These are phyloP conservation scores for Castor canadensis DNA, from an alignment of 2,113 vertebrate genomes.

Conservation along the genomic window DNA sequence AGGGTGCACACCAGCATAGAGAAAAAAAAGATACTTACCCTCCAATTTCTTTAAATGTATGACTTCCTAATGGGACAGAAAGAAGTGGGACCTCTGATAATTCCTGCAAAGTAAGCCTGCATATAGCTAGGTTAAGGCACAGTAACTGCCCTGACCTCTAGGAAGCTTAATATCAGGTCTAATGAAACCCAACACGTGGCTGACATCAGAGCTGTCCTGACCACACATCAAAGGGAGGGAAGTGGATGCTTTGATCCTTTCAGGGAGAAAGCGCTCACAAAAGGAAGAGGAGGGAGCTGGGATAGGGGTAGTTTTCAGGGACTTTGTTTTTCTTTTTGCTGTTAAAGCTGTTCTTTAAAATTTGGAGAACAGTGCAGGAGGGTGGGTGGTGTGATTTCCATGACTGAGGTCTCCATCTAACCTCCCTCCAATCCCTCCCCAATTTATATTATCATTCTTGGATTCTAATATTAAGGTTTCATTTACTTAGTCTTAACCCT, in stretches of 20 bases:
- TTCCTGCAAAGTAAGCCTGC: not conserved
- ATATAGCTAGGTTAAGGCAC: not conserved
- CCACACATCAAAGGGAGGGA: slow-evolving; percentile 71
- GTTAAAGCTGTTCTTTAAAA: not conserved
- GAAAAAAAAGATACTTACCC: not conserved
- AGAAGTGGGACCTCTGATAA: not conserved
- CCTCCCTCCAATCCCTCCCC: not conserved
- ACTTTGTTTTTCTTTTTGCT: not conserved
- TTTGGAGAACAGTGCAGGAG: not conserved
- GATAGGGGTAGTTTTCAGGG: not conserved
- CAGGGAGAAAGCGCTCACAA: slow-evolving; percentile 7
- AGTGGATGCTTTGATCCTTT: slow-evolving; percentile 66
- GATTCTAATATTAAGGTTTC: not conserved
- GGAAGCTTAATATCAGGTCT: slow-evolving; percentile 28
- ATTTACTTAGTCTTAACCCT: not conserved
- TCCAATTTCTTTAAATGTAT: not conserved
- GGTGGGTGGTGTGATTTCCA: not conserved
- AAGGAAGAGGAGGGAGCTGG: not conserved
- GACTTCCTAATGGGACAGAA: not conserved
- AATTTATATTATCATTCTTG: not conserved
- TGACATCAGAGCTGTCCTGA: slow-evolving; percentile 53
- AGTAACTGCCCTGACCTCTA: not conserved
- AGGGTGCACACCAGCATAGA: not conserved
- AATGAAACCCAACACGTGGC: slow-evolving; percentile 48
- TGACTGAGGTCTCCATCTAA: not conserved